Base-by-base conservation (phyloP, 1,140 invertebrate genomes). In the Dreissena polymorpha region DNA sequence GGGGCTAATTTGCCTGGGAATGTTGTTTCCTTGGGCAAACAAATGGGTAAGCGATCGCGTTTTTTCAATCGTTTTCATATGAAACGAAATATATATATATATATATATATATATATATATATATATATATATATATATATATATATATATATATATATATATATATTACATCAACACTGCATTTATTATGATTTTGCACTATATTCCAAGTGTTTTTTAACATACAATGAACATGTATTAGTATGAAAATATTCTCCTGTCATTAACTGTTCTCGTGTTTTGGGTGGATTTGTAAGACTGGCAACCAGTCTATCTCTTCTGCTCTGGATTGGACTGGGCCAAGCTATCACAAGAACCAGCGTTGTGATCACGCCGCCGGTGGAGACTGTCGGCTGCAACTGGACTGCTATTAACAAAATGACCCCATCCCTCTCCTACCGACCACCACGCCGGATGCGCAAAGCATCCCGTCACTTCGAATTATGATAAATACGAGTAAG, bases 291-390 rank as follows among this genome's bases (percentile, higher is more conserved):
- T 8, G 21, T 82, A 13, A 71, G 79, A 10, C 63, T 82, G n/a
- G 25, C 49, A 12, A 53, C 94, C 6, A 95, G 96, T 60, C 93
- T 97, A 0, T 88, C 94, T 13, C 92, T 97, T 1, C 95, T 96
- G 3, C 94, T 95, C 0, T 97, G 96, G 96, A 95, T 97, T 23
- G 97, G 96, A 0, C 93, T 97, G 18, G 96, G 96, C 10, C 95
- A 96, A 0, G 96, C 97, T 90, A 93, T 95, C 0, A 94, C 95
- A 16, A 95, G 96, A 89, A 94, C 95, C 63, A 86, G 96, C 96
- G 70, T 86, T n/a, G 55, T 51, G 55, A 85, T 13, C 27, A 85
- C 67, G 67, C 86, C 89, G 94, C 95, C 0, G n/a, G n/a, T n/a
- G n/a, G n/a, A n/a, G n/a, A n/a, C n/a, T n/a, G n/a, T n/a, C n/a